Evolutionary conservation across 2,113 vertebrate species (phyloP), one percentile per base, ranked within the genome.

Genomic region (Atlantisia rogersi): DNA sequence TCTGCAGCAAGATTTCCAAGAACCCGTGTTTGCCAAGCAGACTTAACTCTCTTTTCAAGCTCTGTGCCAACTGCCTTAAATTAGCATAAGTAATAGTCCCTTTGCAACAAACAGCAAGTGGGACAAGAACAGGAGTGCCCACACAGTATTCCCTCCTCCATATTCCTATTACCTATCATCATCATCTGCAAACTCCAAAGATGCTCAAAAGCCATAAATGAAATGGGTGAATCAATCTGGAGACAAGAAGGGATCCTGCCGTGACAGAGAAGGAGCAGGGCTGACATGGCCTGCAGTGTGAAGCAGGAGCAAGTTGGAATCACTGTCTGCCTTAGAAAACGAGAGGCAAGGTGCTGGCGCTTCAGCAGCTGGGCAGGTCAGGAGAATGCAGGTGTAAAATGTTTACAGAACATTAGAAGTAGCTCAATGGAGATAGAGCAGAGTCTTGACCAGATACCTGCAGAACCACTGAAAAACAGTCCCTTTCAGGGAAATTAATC

Each of bases 271-370:
- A 81, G 25, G 40, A 80, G 22, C 0, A 46, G 71, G 64, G 13
- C 67, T 65, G 67, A 21, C 53, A 35, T 0, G 0, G n/a, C 21
- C 8, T 0, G 0, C 1, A 8, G 50, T 5, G 22, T 17, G 44
- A 73, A 65, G 9, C 4, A 29, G 18, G 26, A 86, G 46, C 44
- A 73, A 62, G 71, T 1, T 56, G 42, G 76, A 85, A 60, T 32
- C 62, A 15, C 5, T 17, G 4, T 6, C 56, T 62, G 37, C 37
- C 24, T 44, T 16, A 26, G 3, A 21, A 83, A 92, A 53, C 44
- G 26, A 1, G 11, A 59, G n/a, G 35, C 22, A n/a, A 67, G 46
- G 21, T 16, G 39, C 15, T 75, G 52, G 69, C 65, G 71, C n/a
- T 11, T 25, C 15, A 75, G 86, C 31, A 73, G 39, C 68, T 40